Percentiles rank a stretch among this genome's conserved stretches.
phyloP scores from a whole-genome alignment of 2,113 vertebrate species.

The Sialia sialis region DNA sequence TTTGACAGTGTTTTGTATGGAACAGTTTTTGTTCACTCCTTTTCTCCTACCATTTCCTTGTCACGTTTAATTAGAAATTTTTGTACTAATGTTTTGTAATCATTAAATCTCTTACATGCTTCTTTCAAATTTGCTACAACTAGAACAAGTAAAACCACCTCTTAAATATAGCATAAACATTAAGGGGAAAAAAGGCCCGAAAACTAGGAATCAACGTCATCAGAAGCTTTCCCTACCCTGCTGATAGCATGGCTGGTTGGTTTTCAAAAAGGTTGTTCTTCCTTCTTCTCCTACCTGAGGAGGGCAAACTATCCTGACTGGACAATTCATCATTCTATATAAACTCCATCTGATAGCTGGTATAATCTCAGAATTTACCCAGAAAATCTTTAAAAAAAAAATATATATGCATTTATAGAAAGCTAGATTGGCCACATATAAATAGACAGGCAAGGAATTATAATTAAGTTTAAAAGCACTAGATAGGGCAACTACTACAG shows the following conservation, averaged over 20 bases:
- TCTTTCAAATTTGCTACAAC: neutral
- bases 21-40: neutral
- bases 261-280: neutral
- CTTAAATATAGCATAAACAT: neutral
- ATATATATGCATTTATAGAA: neutral
- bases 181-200: neutral
- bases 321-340: neutral
- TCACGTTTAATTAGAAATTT: neutral
- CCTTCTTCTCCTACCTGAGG: neutral
- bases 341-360: neutral
- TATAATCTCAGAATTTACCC: neutral
- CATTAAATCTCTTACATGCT: neutral
- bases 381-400: neutral
- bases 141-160: neutral
- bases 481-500: neutral
- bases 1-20: neutral
- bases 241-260: accelerated
- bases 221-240: neutral
- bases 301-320: neutral
- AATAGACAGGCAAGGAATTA: neutral
- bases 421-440: neutral
- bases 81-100: neutral
- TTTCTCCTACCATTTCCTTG: neutral
- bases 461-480: neutral
- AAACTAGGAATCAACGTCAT: neutral